Base-by-base conservation (phyloP, 2,888 invertebrate genomes). In the Bembecia ichneumoniformis region DNA sequence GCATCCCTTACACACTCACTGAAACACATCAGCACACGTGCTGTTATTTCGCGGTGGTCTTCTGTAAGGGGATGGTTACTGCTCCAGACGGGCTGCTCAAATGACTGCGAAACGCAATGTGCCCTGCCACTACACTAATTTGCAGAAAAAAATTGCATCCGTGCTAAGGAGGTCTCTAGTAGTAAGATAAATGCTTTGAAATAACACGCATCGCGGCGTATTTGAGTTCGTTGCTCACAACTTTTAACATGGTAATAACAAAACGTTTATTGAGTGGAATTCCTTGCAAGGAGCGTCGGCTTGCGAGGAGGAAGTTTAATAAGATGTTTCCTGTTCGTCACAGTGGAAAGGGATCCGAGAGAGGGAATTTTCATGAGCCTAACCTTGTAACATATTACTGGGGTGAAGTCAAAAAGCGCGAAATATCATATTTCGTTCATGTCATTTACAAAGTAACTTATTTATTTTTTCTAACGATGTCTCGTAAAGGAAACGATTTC, bases 291-390 rank as follows among this genome's bases (percentile, higher is more conserved):
- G 59, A 59, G 60, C 53, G 49, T 60, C 54, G 59, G 62, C 55
- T 67, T 57, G 55, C 47, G 49, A 51, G 52, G 56, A 55, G 54
- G 59, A 65, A 62, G 58, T 66, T 64, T 65, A 67, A 66, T 66
- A 63, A 63, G 61, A 64, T 64, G 61, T 64, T 68, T 63, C 62
- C 63, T 58, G 61, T 56, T 60, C 63, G 58, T 59, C 58, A 57
- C 59, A 52, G 52, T 55, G 55, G 58, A 59, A 60, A 52, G 51
- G 48, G 51, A 49, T 51, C 43, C 46, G 52, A 50, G 49, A 53
- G 53, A 49, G 45, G 49, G 57, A 57, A 59, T 58, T 60, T 62
- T 58, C 56, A 58, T 58, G 58, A 63, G 57, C 56, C 52, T 57
- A 59, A 56, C 46, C 46, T 46, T 46, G 34, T 46, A 44, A 44